Conservation (phyloP, 1,140 invertebrate species). For the Cydia splendana region DNA sequence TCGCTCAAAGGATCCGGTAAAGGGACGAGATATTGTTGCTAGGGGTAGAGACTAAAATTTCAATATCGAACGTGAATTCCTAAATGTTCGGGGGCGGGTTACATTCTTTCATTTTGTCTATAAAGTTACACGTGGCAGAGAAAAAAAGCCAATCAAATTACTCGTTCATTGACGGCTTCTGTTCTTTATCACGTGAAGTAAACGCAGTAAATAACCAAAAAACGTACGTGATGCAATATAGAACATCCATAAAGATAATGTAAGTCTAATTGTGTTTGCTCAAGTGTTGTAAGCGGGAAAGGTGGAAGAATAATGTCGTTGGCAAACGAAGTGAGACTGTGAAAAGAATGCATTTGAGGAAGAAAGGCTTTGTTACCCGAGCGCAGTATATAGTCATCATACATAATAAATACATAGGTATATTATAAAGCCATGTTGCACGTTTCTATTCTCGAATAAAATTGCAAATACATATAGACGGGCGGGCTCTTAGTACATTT, state of each 20-base stretch:
- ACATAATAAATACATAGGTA: neutral
- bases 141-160: neutral
- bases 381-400: neutral
- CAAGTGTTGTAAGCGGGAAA: constrained; percentile 18
- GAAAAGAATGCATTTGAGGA: constrained; percentile 10
- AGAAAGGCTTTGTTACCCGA: neutral
- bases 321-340: neutral
- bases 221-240: constrained; percentile 9
- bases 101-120: neutral
- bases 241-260: constrained; percentile 18
- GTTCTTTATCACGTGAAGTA: constrained; percentile 14
- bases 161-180: constrained; percentile 18
- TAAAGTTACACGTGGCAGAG: neutral
- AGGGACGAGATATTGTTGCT: too few species aligned
- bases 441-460: neutral
- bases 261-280: constrained; percentile 5
- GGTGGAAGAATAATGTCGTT: neutral
- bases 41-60: too few species aligned
- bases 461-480: neutral
- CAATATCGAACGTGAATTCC: neutral
- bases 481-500: too few species aligned
- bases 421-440: neutral
- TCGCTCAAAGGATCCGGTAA: too few species aligned
- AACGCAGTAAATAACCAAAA: constrained; percentile 10
- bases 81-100: neutral